Evolutionary conservation across 2,113 vertebrate genomes (phyloP).

Genomic region (Vombatus ursinus): DNA sequence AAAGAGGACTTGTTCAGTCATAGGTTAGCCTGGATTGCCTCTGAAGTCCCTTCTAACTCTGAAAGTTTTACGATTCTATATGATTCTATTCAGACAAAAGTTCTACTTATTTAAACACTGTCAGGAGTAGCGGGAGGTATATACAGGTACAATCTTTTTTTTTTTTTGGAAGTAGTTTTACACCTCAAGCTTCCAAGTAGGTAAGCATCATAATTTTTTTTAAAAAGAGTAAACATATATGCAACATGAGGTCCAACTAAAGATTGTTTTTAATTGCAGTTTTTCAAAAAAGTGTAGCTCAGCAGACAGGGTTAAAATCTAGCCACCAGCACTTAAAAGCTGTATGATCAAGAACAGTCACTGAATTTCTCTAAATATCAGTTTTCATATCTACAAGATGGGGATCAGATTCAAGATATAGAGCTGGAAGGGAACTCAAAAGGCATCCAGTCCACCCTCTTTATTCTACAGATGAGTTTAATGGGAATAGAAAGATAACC

Average conservation of each 20-base stretch:
- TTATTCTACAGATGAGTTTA: neutral
- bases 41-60: neutral
- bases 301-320: neutral
- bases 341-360: neutral
- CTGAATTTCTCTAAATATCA: neutral
- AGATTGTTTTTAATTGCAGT: neutral
- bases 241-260: conserved; percentile 12
- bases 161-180: neutral
- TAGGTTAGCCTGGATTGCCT: neutral
- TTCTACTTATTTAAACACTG: neutral
- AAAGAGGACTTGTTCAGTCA: neutral
- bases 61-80: neutral
- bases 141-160: conserved; percentile 23
- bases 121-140: neutral
- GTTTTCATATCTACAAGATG: neutral
- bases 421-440: neutral
- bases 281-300: neutral
- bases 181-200: conserved; percentile 1
- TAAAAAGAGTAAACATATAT: conserved; percentile 24
- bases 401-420: conserved; percentile 6
- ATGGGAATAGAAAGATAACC: neutral
- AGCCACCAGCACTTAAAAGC: neutral
- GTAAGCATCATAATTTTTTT: conserved; percentile 28
- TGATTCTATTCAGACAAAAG: neutral
- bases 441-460: neutral